Evolutionary conservation across 2,797 vertebrate species (phyloP), one percentile per base, ranked within the genome.

Genomic region (Hyperoplus immaculatus): DNA sequence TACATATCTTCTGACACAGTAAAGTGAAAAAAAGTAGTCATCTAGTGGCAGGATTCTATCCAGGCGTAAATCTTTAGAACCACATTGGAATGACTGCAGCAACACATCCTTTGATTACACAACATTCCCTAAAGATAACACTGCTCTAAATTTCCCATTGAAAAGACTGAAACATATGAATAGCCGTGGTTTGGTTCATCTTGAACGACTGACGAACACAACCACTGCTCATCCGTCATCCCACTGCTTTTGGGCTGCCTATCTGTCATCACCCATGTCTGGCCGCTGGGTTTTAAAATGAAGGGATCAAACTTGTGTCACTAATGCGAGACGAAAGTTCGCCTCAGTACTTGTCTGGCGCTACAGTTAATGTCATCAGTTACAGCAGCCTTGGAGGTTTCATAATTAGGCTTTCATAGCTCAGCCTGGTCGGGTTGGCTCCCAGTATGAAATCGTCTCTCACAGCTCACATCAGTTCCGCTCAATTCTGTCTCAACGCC

Each of bases 331-430:
- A 51, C 69, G 82, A 88, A 72, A 62, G 59, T 56, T 67, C 10
- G 1, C 41, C 61, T 69, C 57, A 7, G 8, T 45, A 56, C 36
- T 68, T 36, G 5, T 70, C 39, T 74, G 62, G 73, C 47, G 46
- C 41, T 70, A 43, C 78, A 82, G 78, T 78, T 75, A 53, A 50
- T 60, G 41, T 64, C 64, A 81, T 89, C 84, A 80, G 76, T 69
- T 60, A 55, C 74, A 77, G 74, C 69, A 16, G 51, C 57, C 50
- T 72, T 41, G 4, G 29, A 72, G 65, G 14, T 59, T 21, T 80
- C 39, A 55, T 75, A 65, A 77, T 88, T 72, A 71, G 64, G 45
- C 69, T 70, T 70, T 69, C 42, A 43, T 38, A 70, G 21, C 5
- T 61, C 54, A 12, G 39, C 50, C 55, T 11, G 59, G 39, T 59